A percentile compares a stretch with the other conserved stretches of the same genome.
Evolutionary conservation across 2,113 vertebrate species (phyloP).

Genomic region (Pseudopodoces humilis): DNA sequence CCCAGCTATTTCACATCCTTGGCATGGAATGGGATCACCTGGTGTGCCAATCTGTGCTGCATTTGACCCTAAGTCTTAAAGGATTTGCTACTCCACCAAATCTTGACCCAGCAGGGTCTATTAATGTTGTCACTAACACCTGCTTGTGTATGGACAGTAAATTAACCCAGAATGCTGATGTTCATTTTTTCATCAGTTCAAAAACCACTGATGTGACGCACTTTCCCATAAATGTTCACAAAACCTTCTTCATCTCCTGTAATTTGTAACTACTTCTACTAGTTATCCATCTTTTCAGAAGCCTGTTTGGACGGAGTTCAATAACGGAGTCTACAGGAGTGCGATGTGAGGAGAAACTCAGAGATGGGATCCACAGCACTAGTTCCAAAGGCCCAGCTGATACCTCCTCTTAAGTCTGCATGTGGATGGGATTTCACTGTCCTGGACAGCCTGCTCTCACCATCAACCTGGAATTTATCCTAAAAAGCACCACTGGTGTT

Average conservation of each 20-base stretch:
- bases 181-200: neutral
- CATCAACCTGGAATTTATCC: neutral
- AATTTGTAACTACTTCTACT: neutral
- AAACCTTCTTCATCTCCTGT: neutral
- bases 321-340: neutral
- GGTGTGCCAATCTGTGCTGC: neutral
- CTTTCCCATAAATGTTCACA: neutral
- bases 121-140: neutral
- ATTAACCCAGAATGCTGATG: neutral
- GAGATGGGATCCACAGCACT: neutral
- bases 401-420: neutral
- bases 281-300: neutral
- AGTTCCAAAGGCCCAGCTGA: neutral
- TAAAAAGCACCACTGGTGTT: neutral
- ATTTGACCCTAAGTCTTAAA: neutral
- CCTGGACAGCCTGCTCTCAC: neutral
- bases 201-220: neutral
- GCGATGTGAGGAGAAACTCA: neutral
- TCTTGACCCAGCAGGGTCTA: neutral
- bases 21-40: neutral
- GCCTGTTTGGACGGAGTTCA: neutral
- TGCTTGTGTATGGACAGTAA: neutral
- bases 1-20: neutral
- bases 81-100: neutral
- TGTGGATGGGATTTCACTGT: rapidly evolving